Conservation (phyloP, 2,888 invertebrate genomes). For the Eupithecia inturbata region DNA sequence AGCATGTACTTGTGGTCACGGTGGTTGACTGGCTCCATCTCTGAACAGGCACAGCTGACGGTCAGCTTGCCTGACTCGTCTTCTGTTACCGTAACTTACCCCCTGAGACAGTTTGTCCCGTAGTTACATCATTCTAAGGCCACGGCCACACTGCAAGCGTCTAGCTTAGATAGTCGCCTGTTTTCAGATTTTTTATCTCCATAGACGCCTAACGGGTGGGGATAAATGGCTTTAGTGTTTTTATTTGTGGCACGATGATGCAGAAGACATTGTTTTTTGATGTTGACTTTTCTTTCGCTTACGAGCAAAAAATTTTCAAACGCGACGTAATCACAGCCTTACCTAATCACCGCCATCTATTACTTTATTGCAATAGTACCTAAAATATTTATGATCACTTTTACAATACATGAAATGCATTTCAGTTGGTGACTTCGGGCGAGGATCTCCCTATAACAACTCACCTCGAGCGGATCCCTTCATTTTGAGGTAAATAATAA, state of each 20-base stretch:
- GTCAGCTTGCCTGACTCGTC: conserved; percentile 54
- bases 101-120: no score
- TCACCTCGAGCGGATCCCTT: conserved; percentile 69
- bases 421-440: conserved; percentile 59
- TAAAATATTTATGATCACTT: background rate
- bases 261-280: no score
- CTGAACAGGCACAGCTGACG: no score
- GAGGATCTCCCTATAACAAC: conserved; percentile 59
- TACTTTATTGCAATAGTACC: background rate
- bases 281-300: no score
- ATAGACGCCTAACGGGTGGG: no score
- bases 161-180: background rate
- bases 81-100: conserved; percentile 37
- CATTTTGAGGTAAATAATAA: conserved; percentile 62
- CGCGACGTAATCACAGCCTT: background rate
- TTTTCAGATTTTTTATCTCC: background rate
- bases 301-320: no score
- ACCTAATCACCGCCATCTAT: background rate
- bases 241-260: no score
- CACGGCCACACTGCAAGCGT: background rate
- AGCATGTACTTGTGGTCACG: no score
- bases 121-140: background rate
- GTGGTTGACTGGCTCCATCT: no score
- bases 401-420: conserved; percentile 1
- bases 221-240: no score